Evolutionary conservation across 2,797 vertebrate genomes (phyloP).

Genomic region (Halcyon badia): DNA sequence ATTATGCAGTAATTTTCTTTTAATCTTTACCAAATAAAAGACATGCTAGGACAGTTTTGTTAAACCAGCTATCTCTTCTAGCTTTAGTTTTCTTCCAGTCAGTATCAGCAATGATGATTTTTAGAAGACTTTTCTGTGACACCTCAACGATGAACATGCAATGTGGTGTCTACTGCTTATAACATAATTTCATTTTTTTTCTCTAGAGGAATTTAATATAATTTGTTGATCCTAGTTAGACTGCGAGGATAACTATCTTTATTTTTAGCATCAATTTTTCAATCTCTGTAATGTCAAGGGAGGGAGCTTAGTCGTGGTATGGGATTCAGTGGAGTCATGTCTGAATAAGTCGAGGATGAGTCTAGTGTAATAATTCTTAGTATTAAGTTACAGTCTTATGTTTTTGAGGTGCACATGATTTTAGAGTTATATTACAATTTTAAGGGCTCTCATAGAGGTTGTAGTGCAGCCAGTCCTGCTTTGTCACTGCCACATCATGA

Average conservation of each 20-base stretch:
- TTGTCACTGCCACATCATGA: neutral
- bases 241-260: neutral
- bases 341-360: neutral
- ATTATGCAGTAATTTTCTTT: slow-evolving; percentile 60
- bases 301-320: neutral
- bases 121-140: neutral
- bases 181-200: neutral
- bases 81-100: slow-evolving; percentile 21
- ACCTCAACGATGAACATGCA: neutral
- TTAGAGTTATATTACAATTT: neutral
- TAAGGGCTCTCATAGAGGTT: neutral
- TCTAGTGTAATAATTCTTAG: neutral
- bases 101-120: neutral
- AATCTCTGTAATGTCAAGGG: neutral
- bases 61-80: slow-evolving; percentile 28
- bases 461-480: neutral
- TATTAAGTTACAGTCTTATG: neutral
- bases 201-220: neutral
- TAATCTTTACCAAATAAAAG: slow-evolving; percentile 56
- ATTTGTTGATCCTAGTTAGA: neutral
- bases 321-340: neutral
- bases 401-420: neutral
- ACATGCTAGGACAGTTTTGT: neutral
- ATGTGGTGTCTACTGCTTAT: neutral
- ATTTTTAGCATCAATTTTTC: slow-evolving; percentile 38